Evolutionary conservation across 2,797 vertebrate species (phyloP), one percentile per base, ranked within the genome.

Genomic region (Diplodus sargus): DNA sequence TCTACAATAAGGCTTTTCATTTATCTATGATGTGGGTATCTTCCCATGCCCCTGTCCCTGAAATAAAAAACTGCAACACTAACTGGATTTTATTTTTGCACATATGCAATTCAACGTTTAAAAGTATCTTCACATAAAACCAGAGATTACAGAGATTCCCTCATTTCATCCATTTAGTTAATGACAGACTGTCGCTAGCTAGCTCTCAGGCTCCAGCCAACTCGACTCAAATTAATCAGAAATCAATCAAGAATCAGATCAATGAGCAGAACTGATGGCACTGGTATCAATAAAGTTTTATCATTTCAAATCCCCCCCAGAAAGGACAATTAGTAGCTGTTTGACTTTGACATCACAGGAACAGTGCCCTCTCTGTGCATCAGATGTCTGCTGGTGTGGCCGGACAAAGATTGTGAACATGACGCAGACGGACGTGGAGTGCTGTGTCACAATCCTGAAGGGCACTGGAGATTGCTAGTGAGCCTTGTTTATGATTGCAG

Each of bases 401-500:
- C 8, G 20, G 63, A 53, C 48, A n/a, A 22, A 63, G 52, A 43
- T 14, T 61, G 51, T 23, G 76, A 86, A 79, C 47, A 70, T 73
- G 79, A 73, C 14, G 15, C 53, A 62, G 66, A 43, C 42, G 0
- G 60, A 83, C 65, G 25, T 1, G 13, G 48, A 70, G 30, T 58
- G 61, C 82, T 60, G 72, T 69, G 85, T 89, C 90, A 85, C 84
- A 66, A 70, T 85, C 72, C 80, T 89, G 69, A 85, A 86, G 89
- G 85, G 66, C 81, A 77, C 74, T 65, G 67, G 56, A 81, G 83
- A 78, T 67, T 72, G 70, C 75, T 43, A 75, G 61, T 57, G 64
- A 59, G 45, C 71, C 74, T 64, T 78, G 84, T 90, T 92, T 84
- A 89, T 84, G 81, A 88, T 84, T 86, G 88, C 73, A 81, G 81